phyloP scores from a whole-genome alignment of 2,888 invertebrate species.

The Drosophila mercatorum region DNA sequence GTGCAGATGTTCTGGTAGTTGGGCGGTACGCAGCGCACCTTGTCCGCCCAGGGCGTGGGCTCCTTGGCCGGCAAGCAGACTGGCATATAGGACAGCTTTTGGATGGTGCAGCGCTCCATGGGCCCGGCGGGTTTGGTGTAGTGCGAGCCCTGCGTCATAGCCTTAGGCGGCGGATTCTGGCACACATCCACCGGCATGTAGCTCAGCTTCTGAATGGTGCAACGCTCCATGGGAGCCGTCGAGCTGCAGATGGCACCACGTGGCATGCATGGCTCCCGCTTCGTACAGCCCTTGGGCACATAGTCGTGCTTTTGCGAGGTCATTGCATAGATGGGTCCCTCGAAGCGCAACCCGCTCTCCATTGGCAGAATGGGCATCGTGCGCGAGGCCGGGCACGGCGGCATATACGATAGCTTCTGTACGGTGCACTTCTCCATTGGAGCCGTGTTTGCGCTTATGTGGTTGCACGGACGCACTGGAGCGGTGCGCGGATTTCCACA shows the following conservation, averaged over 20 bases:
- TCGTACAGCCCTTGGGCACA: constrained; percentile 87
- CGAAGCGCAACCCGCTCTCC: constrained; percentile 78
- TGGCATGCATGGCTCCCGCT: constrained; percentile 69
- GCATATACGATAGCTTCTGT: constrained; percentile 83
- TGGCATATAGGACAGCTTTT: constrained; percentile 86
- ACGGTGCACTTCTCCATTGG: constrained; percentile 86
- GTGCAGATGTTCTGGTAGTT: constrained; percentile 80
- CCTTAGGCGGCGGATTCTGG: constrained; percentile 80
- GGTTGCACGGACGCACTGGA: constrained; percentile 85
- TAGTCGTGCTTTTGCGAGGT: constrained; percentile 91
- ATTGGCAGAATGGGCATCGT: constrained; percentile 79
- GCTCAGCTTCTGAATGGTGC: constrained; percentile 82
- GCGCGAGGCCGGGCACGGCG: constrained; percentile 74
- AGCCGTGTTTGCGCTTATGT: constrained; percentile 85
- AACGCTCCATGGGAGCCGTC: constrained; percentile 80
- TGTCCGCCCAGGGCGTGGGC: constrained; percentile 82
- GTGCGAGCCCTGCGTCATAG: constrained; percentile 69
- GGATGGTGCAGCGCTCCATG: constrained; percentile 84
- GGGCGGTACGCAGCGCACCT: constrained; percentile 78
- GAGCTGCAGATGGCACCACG: constrained; percentile 69
- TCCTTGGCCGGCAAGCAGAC: constrained; percentile 83
- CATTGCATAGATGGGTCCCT: constrained; percentile 88
- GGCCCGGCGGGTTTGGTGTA: constrained; percentile 75
- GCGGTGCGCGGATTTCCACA: constrained; percentile 82
- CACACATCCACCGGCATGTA: constrained; percentile 83